phyloP scores from a whole-genome alignment of 2,797 vertebrate species.

The Gymnoscopelus braueri region DNA sequence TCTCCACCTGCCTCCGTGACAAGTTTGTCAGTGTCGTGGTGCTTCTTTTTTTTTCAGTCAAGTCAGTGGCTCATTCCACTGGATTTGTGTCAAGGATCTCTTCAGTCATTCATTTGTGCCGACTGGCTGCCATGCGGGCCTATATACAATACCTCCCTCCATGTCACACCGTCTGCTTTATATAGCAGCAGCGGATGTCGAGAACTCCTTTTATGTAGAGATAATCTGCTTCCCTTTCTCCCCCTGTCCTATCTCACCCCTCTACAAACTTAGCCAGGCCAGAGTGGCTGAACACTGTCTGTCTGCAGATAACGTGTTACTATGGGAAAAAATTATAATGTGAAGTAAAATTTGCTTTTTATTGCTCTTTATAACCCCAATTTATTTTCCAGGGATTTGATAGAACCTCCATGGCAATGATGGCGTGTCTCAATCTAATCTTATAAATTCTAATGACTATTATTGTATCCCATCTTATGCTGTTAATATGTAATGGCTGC shows the following conservation, averaged over 20 bases:
- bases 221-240: slow-evolving; percentile 23
- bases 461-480: too few relatives aligned
- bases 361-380: too few relatives aligned
- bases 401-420: too few relatives aligned
- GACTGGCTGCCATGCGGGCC: slow-evolving; percentile 34
- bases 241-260: slow-evolving; percentile 20
- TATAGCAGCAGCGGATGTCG: too few relatives aligned
- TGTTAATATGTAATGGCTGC: too few relatives aligned
- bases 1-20: background rate
- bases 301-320: too few relatives aligned
- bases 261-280: background rate
- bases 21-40: slow-evolving; percentile 30
- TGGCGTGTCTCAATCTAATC: too few relatives aligned
- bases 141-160: slow-evolving; percentile 27
- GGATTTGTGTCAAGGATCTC: slow-evolving; percentile 27
- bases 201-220: slow-evolving; percentile 1
- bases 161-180: slow-evolving; percentile 16
- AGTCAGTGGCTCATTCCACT: slow-evolving; percentile 27
- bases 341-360: too few relatives aligned
- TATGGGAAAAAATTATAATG: too few relatives aligned
- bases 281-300: too few relatives aligned
- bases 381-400: too few relatives aligned
- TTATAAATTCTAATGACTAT: too few relatives aligned
- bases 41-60: background rate
- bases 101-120: slow-evolving; percentile 49